A percentile compares a stretch with the other conserved stretches of the same genome.
These are phyloP conservation scores for Artemia sinica DNA, from an alignment of 2,888 invertebrate genomes.

Conservation along the genomic window DNA sequence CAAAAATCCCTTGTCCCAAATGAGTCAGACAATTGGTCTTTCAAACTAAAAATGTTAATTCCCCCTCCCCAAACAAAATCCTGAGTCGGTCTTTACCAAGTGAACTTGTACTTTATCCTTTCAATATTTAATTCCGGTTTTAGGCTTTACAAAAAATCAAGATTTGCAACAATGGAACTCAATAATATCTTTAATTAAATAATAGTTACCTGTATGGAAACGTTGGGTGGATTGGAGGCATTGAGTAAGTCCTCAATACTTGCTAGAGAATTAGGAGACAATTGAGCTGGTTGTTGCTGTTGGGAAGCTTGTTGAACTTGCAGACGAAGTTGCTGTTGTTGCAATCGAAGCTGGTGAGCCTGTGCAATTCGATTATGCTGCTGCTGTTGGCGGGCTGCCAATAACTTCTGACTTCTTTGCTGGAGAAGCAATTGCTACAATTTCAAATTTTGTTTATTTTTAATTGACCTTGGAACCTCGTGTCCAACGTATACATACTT, in stretches of 20 bases:
- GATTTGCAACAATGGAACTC: too few relatives aligned
- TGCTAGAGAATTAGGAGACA: constrained; percentile 26
- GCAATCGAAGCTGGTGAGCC: neutral
- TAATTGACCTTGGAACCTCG: too few relatives aligned
- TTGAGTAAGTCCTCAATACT: constrained; percentile 22
- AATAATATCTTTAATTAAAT: neutral
- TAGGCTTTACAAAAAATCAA: too few relatives aligned
- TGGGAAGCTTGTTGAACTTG: constrained; percentile 21
- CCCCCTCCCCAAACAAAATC: too few relatives aligned
- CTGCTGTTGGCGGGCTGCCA: neutral
- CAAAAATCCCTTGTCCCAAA: too few relatives aligned
- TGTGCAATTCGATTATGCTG: neutral
- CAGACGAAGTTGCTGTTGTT: neutral
- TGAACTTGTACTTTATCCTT: too few relatives aligned
- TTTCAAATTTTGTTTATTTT: neutral
- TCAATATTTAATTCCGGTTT: too few relatives aligned
- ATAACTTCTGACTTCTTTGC: neutral
- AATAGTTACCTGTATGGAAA: constrained; percentile 1
- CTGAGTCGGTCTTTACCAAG: too few relatives aligned
- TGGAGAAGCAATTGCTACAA: constrained; percentile 1
- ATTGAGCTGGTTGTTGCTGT: constrained; percentile 25
- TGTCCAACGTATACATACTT: too few relatives aligned
- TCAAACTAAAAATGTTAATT: too few relatives aligned
- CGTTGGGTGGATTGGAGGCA: constrained; percentile 16
- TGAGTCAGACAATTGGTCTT: too few relatives aligned